Percentiles rank a stretch among this genome's conserved stretches.
These are phyloP conservation scores for Fragariocoptes setiger DNA, from an alignment of 1,140 invertebrate genomes.

Conservation along the genomic window DNA sequence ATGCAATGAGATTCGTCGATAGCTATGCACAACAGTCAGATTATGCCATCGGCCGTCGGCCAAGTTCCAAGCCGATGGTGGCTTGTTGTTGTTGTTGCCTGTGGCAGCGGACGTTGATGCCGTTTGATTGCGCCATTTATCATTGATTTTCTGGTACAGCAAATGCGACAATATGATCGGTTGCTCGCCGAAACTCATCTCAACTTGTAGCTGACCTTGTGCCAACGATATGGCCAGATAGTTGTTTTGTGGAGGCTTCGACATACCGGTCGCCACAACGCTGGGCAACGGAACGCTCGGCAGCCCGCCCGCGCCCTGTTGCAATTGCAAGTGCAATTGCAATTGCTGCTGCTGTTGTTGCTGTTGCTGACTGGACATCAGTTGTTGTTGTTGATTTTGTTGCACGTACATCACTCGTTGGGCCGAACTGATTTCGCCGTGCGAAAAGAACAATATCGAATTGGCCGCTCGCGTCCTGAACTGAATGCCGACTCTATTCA, in stretches of 20 bases:
- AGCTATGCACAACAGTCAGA: constrained; percentile 45
- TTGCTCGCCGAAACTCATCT: constrained; percentile 48
- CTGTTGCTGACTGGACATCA: background rate
- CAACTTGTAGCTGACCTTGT: constrained; percentile 37
- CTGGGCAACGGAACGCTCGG: constrained; percentile 40
- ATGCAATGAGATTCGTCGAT: constrained; percentile 36
- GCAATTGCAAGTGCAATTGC: constrained; percentile 11
- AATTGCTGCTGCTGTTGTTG: background rate
- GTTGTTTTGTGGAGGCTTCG: constrained; percentile 31
- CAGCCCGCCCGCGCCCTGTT: constrained; percentile 13
- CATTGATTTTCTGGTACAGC: background rate
- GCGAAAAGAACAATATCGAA: constrained; percentile 3
- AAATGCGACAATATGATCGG: constrained; percentile 13
- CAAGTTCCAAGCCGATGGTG: constrained; percentile 9
- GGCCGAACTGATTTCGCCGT: constrained; percentile 1
- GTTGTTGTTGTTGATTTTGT: background rate
- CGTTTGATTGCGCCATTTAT: background rate
- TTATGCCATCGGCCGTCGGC: constrained; percentile 50
- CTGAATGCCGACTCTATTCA: constrained; percentile 47
- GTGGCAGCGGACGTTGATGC: constrained; percentile 1
- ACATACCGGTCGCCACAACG: constrained; percentile 43
- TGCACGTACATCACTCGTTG: too few species aligned
- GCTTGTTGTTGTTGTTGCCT: too few species aligned
- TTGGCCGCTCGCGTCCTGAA: constrained; percentile 31
- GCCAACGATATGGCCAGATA: constrained; percentile 47